Percentiles rank a stretch among this genome's conserved stretches.
phyloP scores from a whole-genome alignment of 1,140 invertebrate species.

The Hirudo medicinalis region DNA sequence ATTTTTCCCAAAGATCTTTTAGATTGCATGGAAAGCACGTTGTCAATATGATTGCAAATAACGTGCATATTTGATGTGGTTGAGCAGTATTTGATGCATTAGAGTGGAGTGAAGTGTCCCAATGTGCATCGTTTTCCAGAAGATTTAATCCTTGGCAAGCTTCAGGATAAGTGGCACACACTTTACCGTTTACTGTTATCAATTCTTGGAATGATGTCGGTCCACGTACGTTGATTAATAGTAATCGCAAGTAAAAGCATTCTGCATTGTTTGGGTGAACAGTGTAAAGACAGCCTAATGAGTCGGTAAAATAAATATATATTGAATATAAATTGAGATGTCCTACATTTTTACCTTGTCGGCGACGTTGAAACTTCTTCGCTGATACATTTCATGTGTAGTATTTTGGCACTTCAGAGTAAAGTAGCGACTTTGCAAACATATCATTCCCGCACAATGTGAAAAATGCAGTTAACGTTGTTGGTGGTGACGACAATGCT shows the following conservation, averaged over 20 bases:
- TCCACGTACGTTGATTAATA: constrained; percentile 15
- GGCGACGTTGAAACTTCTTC: constrained; percentile 1
- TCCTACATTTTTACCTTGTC: not conserved
- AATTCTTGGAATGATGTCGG: constrained; percentile 30
- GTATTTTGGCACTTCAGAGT: constrained; percentile 32
- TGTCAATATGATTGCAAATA: not conserved
- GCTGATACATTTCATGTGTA: constrained; percentile 29
- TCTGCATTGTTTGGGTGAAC: constrained; percentile 15
- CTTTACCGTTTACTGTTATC: constrained; percentile 38
- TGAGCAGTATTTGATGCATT: constrained; percentile 31
- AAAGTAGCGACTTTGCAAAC: constrained; percentile 31
- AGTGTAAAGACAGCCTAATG: too few species aligned
- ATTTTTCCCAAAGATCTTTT: not conserved
- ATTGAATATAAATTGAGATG: not conserved
- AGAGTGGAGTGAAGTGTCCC: constrained; percentile 35
- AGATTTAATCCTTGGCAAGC: constrained; percentile 36
- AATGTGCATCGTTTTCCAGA: constrained; percentile 38
- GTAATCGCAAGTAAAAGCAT: constrained; percentile 17
- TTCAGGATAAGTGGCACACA: constrained; percentile 39
- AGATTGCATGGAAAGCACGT: not conserved
- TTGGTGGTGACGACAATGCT: constrained; percentile 29
- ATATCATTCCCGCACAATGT: constrained; percentile 32
- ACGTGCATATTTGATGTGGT: constrained; percentile 33
- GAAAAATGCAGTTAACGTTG: constrained; percentile 41
- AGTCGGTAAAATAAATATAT: too few species aligned